A percentile compares a stretch with the other conserved stretches of the same genome.
phyloP scores from a whole-genome alignment of 2,888 invertebrate genomes.

The Bruchidius siliquastri region DNA sequence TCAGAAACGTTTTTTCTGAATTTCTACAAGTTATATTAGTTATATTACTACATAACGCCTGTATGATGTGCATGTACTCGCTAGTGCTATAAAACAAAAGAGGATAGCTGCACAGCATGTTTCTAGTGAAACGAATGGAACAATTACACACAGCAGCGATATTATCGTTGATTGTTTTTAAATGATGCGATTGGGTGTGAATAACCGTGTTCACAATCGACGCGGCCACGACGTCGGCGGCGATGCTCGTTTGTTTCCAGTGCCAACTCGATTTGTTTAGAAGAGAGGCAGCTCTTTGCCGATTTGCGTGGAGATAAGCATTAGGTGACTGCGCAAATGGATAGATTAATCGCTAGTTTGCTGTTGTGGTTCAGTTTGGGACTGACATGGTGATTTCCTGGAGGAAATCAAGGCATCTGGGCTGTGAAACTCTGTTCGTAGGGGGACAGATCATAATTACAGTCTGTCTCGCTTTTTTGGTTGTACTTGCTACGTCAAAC shows the following conservation, averaged over 20 bases:
- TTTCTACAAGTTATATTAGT: no score
- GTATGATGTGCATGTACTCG: not conserved
- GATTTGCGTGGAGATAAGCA: not conserved
- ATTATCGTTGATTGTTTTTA: constrained; percentile 40
- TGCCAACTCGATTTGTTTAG: not conserved
- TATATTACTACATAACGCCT: no score
- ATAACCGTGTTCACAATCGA: constrained; percentile 18
- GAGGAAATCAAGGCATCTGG: no score
- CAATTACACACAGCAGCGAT: constrained; percentile 37
- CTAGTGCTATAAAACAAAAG: constrained; percentile 33
- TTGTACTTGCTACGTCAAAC: no score
- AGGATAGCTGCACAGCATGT: constrained; percentile 20
- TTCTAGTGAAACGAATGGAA: constrained; percentile 41
- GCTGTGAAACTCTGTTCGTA: no score
- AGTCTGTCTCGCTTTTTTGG: no score
- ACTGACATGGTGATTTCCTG: no score
- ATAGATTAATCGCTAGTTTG: not conserved
- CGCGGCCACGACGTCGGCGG: not conserved
- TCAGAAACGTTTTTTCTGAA: no score
- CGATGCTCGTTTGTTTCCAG: not conserved
- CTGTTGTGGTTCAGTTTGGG: not conserved
- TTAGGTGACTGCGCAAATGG: not conserved
- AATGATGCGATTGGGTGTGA: constrained; percentile 30
- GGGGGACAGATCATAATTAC: no score
- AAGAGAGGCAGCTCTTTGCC: not conserved